Evolutionary conservation across 2,113 vertebrate genomes (phyloP).

Genomic region (Pandion haliaetus): DNA sequence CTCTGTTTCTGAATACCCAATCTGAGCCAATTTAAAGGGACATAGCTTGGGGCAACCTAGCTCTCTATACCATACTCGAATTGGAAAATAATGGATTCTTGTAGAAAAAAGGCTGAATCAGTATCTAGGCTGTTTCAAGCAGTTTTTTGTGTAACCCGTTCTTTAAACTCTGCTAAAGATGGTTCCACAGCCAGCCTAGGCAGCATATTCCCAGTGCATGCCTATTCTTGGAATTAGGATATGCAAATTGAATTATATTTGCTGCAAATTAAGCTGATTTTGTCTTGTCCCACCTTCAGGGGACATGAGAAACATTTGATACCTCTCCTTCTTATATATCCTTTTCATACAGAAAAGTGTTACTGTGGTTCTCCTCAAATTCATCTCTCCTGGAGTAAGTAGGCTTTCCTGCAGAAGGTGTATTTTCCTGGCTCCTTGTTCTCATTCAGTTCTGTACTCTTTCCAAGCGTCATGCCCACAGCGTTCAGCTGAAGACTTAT

Average conservation of each 20-base stretch:
- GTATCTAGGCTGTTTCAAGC: neutral
- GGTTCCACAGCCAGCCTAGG: neutral
- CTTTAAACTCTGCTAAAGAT: neutral
- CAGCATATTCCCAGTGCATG: constrained; percentile 15
- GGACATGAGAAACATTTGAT: neutral
- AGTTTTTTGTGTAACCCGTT: neutral
- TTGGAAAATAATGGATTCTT: neutral
- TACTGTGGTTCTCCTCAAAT: neutral
- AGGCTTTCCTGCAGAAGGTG: neutral
- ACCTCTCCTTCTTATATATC: neutral
- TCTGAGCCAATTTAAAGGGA: neutral
- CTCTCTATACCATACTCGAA: neutral
- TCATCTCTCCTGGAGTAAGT: neutral
- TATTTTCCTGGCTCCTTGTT: neutral
- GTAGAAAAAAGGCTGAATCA: neutral
- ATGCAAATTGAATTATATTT: constrained; percentile 36
- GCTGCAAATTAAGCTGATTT: constrained; percentile 20
- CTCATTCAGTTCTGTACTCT: neutral
- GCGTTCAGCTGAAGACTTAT: neutral
- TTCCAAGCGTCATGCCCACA: neutral
- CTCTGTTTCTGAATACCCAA: neutral
- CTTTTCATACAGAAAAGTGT: neutral
- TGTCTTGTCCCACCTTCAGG: constrained; percentile 9
- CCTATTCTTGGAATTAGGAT: constrained; percentile 38
- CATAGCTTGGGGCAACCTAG: neutral